phyloP scores from a whole-genome alignment of 2,113 vertebrate species.

The human region DNA sequence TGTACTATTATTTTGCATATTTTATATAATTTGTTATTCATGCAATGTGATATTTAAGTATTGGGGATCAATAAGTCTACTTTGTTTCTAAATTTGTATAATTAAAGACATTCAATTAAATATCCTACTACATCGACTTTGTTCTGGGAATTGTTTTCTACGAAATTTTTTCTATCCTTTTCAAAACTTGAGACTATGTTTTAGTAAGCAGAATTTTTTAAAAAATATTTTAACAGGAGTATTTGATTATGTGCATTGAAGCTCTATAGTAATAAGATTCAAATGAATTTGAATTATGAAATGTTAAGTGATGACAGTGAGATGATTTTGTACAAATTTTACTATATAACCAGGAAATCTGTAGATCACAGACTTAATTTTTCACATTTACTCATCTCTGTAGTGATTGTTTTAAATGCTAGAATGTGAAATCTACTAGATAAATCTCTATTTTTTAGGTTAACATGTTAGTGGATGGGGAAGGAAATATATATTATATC shows the following conservation, averaged over 20 bases:
- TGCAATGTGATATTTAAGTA: conserved; percentile 78
- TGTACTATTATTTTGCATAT: conserved; percentile 89
- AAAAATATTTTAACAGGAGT: neutral
- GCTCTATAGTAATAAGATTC: neutral
- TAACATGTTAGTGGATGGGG: neutral
- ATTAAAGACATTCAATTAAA: conserved; percentile 51
- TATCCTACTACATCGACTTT: neutral
- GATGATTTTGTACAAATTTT: conserved; percentile 30
- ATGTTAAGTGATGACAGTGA: neutral
- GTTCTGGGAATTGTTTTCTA: conserved; percentile 5
- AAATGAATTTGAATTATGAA: neutral
- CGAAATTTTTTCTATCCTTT: conserved; percentile 26
- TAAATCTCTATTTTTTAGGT: neutral
- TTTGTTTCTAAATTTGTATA: conserved; percentile 68
- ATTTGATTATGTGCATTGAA: neutral
- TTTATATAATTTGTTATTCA: conserved; percentile 83
- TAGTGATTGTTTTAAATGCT: neutral
- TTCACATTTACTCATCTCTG: neutral
- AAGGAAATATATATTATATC: neutral
- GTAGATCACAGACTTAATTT: neutral
- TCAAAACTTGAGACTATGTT: neutral
- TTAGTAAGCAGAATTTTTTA: neutral
- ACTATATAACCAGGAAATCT: neutral
- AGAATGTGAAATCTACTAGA: neutral
- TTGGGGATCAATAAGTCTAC: conserved; percentile 79